These are phyloP conservation scores for Acleris cristana DNA, from an alignment of 2,888 invertebrate genomes.

Conservation along the genomic window DNA sequence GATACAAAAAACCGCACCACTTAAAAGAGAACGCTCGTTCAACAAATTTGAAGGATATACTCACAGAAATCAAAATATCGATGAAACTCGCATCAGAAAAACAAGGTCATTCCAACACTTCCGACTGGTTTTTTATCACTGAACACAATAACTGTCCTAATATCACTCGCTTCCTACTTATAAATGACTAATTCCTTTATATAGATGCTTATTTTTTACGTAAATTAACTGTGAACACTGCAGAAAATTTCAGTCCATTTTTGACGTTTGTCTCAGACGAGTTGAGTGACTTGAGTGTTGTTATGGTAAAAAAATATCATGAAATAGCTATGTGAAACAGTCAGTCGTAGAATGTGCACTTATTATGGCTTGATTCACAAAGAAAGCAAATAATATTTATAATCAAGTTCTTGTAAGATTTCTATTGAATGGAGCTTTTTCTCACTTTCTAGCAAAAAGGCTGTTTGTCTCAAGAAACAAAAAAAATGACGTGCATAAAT, in stretches of 20 bases:
- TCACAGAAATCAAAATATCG: slow-evolving; percentile 49
- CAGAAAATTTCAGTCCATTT: slow-evolving; percentile 60
- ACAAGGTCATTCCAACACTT: slow-evolving; percentile 47
- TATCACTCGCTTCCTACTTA: slow-evolving; percentile 48
- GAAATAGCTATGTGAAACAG: too few relatives aligned
- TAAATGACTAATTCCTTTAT: slow-evolving; percentile 49
- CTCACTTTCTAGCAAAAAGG: neutral
- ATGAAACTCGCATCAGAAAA: slow-evolving; percentile 48
- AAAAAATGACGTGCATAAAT: neutral
- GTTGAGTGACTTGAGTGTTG: slow-evolving; percentile 34
- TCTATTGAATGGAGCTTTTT: too few relatives aligned
- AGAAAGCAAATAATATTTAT: too few relatives aligned
- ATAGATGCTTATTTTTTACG: slow-evolving; percentile 57
- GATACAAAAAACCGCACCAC: slow-evolving; percentile 40
- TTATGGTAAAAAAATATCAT: slow-evolving; percentile 29
- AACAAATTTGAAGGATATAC: slow-evolving; percentile 37
- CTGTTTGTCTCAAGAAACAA: neutral
- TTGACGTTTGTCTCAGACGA: slow-evolving; percentile 59
- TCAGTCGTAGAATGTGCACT: too few relatives aligned
- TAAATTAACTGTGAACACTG: slow-evolving; percentile 55
- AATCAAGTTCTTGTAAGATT: too few relatives aligned
- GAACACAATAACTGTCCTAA: slow-evolving; percentile 45
- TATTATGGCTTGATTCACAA: too few relatives aligned
- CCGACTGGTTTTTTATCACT: slow-evolving; percentile 49
- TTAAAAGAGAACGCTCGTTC: slow-evolving; percentile 36